Conservation (phyloP, 1,140 invertebrate species). For the Leptinotarsa texana region DNA sequence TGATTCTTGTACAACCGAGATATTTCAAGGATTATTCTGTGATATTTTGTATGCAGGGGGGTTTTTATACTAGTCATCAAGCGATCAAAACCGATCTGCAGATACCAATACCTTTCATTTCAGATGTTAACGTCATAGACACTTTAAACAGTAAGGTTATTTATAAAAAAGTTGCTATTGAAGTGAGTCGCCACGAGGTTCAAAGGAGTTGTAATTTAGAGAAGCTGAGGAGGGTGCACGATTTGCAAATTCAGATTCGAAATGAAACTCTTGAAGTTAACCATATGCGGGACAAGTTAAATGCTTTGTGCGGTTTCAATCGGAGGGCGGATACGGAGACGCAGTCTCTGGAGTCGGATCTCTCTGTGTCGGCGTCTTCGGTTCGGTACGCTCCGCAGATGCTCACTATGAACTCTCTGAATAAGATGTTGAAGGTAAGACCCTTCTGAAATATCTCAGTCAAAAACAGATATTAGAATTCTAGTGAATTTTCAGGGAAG, state of each 20-base stretch:
- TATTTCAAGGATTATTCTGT: slow-evolving; percentile 78
- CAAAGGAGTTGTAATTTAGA: slow-evolving; percentile 75
- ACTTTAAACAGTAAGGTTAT: slow-evolving; percentile 43
- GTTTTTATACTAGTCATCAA: slow-evolving; percentile 70
- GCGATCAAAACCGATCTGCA: slow-evolving; percentile 49
- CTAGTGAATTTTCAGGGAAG: slow-evolving; percentile 47
- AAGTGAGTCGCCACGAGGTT: slow-evolving; percentile 64
- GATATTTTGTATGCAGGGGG: slow-evolving; percentile 85
- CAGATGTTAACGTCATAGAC: slow-evolving; percentile 48
- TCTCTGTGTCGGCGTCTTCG: slow-evolving; percentile 3
- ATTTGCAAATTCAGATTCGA: slow-evolving; percentile 63
- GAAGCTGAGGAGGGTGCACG: slow-evolving; percentile 67
- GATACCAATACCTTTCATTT: slow-evolving; percentile 48
- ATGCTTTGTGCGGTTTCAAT: slow-evolving; percentile 15
- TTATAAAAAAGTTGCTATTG: slow-evolving; percentile 45
- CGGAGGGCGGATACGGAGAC: background rate
- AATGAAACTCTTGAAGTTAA: slow-evolving; percentile 62
- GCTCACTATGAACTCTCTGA: slow-evolving; percentile 59
- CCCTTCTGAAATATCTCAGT: background rate
- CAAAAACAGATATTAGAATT: background rate
- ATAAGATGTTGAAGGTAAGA: slow-evolving; percentile 59
- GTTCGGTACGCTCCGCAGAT: slow-evolving; percentile 52
- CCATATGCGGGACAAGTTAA: slow-evolving; percentile 60
- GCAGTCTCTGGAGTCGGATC: background rate
- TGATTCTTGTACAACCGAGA: slow-evolving; percentile 70